Evolutionary conservation across 2,113 vertebrate species (phyloP), one percentile per base, ranked within the genome.

Genomic region (Triplophysa rosa): DNA sequence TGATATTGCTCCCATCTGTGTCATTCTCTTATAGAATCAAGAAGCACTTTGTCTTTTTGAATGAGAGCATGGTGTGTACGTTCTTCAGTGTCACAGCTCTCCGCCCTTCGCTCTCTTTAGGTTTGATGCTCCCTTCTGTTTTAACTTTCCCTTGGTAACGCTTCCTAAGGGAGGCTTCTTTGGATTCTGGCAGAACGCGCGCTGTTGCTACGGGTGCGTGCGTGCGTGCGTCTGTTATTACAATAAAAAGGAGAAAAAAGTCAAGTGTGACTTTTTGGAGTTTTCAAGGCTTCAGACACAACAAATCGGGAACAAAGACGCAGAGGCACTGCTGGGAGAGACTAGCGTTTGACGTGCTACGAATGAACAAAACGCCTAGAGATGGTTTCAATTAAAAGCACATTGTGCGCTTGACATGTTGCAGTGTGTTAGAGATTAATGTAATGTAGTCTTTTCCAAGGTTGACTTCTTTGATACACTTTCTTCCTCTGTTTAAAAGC

Each of bases 131-230:
- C 70, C 81, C 79, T 61, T 73, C 78, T 81, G 56, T 54, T 72
- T 23, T 75, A 29, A 88, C 78, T 81, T 87, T 87, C 85, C 54
- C 88, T 56, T 73, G 65, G 87, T 87, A 87, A 90, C 86, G 78
- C 79, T 73, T 83, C 83, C 76, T 82, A 67, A 78, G 83, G 87
- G 84, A 86, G 58, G 33, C 81, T 86, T 89, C 85, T 89, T 84
- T 83, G 82, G 87, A 89, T 87, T 88, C 84, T 83, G 37, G 84
- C 78, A 79, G 85, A 87, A 84, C 79, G 86, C 78, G 82, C 77
- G 66, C 59, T 80, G 90, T 92, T 93, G 88, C 90, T 82, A 86
- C 75, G 85, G 84, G 80, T 86, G 81, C 45, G 40, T 83, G 58
- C 37, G 78, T 72, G 24, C 78, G n/a, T 84, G 42, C 67, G 64